phyloP scores from a whole-genome alignment of 2,113 vertebrate species.

The Genyomyrus donnyi region DNA sequence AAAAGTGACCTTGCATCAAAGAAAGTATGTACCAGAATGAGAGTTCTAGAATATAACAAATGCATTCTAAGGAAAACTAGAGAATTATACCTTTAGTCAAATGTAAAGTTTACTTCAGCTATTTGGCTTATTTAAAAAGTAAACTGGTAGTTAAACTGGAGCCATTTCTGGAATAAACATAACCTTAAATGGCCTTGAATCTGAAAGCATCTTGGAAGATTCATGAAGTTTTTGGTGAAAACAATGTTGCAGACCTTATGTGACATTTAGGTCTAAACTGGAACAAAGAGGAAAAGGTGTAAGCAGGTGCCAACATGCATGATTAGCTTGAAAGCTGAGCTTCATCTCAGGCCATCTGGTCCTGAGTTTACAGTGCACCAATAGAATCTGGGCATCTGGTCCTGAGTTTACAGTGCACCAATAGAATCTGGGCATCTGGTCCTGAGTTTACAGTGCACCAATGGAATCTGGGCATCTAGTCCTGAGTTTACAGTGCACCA shows the following conservation, averaged over 20 bases:
- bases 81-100: neutral
- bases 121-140: neutral
- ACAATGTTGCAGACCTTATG: neutral
- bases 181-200: neutral
- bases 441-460: no score
- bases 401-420: no score
- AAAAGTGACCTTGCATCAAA: neutral
- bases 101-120: neutral
- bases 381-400: neutral
- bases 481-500: no score
- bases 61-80: neutral
- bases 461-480: no score
- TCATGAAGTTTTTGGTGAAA: neutral
- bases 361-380: neutral
- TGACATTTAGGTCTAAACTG: neutral
- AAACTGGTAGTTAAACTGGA: neutral
- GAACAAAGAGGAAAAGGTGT: neutral
- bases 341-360: neutral
- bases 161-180: neutral
- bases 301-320: neutral
- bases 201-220: slow-evolving; percentile 13
- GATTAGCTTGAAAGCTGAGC: neutral
- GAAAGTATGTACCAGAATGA: neutral
- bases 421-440: no score
- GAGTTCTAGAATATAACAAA: neutral